Percentiles rank a stretch among this genome's conserved stretches.
Evolutionary conservation across 2,797 vertebrate species (phyloP).

Genomic region (Cyclura pinguis): DNA sequence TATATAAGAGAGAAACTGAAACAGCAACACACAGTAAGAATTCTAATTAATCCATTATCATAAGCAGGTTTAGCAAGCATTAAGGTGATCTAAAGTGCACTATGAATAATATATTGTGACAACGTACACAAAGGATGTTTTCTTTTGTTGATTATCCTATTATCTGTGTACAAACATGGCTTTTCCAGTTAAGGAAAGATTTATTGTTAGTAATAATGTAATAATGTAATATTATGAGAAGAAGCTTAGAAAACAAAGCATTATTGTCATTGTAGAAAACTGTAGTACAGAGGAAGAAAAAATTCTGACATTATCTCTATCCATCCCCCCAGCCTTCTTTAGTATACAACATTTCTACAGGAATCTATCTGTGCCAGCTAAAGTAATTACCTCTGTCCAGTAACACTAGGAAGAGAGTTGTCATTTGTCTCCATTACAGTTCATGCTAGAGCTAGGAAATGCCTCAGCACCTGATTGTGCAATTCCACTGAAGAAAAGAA

Average conservation of each 20-base stretch:
- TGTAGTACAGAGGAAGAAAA: conserved; percentile 26
- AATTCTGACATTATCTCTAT: conserved; percentile 39
- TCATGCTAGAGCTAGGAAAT: conserved; percentile 80
- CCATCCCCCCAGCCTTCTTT: too few species aligned
- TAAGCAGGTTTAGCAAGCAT: not conserved
- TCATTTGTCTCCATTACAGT: conserved; percentile 84
- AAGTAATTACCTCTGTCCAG: conserved; percentile 84
- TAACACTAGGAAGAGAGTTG: conserved; percentile 74
- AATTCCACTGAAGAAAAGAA: not conserved
- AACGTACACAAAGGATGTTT: conserved; percentile 26
- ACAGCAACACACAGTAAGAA: not conserved
- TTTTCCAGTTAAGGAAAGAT: conserved; percentile 41
- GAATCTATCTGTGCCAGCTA: conserved; percentile 76
- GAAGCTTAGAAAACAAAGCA: conserved; percentile 27
- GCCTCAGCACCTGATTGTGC: conserved; percentile 77
- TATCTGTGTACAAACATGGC: conserved; percentile 42
- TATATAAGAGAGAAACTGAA: not conserved
- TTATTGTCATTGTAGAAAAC: conserved; percentile 63
- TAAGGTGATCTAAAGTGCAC: not conserved
- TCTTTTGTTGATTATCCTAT: conserved; percentile 43
- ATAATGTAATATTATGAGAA: conserved; percentile 52
- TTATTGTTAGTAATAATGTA: conserved; percentile 55
- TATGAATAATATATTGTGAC: conserved; percentile 10
- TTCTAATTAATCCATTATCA: conserved; percentile 2
- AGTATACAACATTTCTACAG: conserved; percentile 42